Conservation (phyloP, 2,113 vertebrate genomes). For the Oncorhynchus masou region DNA sequence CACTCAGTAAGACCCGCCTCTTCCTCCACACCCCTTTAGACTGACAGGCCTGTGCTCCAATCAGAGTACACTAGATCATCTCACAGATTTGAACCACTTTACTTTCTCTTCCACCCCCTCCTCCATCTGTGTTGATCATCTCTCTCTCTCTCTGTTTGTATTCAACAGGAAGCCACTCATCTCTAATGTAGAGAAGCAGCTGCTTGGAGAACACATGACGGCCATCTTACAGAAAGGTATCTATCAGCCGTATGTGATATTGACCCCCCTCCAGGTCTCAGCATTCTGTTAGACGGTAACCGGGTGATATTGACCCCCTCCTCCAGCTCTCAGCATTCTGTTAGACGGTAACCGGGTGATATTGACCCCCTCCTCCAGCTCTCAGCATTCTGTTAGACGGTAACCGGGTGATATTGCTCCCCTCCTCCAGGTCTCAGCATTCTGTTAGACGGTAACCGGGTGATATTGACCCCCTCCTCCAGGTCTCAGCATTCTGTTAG, state of each 20-base stretch:
- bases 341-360: conserved; percentile 94
- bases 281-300: conserved; percentile 92
- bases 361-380: conserved; percentile 68
- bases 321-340: conserved; percentile 87
- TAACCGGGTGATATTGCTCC: conserved; percentile 83
- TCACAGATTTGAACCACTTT: background rate
- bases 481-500: conserved; percentile 92
- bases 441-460: conserved; percentile 92
- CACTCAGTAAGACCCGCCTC: conserved; percentile 84
- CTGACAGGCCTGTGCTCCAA: background rate
- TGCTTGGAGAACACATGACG: conserved; percentile 97
- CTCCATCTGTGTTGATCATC: background rate
- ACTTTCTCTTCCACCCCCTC: conserved; percentile 16
- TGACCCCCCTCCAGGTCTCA: conserved; percentile 79
- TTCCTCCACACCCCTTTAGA: background rate
- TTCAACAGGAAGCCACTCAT: conserved; percentile 90
- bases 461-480: conserved; percentile 64
- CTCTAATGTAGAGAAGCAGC: conserved; percentile 95
- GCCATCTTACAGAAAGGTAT: conserved; percentile 96
- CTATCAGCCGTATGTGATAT: background rate
- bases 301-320: conserved; percentile 73
- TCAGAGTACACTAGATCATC: background rate
- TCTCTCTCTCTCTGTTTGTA: conserved; percentile 49
- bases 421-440: conserved; percentile 82
- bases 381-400: conserved; percentile 92